These are phyloP conservation scores for Diglossa cyanea DNA, from an alignment of 2,797 vertebrate genomes.

Conservation along the genomic window DNA sequence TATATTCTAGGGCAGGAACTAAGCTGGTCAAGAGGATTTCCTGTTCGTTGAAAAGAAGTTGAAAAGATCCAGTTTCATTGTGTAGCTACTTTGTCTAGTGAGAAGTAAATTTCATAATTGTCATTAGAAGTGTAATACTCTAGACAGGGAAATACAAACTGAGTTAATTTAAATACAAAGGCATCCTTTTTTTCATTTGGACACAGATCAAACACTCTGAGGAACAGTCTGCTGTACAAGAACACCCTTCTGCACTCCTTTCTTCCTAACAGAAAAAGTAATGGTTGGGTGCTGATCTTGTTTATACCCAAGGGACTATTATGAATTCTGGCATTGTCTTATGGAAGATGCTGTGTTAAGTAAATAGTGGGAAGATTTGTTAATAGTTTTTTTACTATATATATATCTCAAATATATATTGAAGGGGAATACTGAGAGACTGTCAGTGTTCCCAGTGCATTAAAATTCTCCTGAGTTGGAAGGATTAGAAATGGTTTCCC, in stretches of 20 bases:
- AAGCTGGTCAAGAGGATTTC: neutral
- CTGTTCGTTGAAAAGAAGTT: neutral
- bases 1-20: neutral
- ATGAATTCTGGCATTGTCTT: neutral
- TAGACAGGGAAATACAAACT: neutral
- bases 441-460: neutral
- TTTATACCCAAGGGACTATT: neutral
- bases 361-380: neutral
- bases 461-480: neutral
- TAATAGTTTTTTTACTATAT: neutral
- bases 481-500: neutral
- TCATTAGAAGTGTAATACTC: neutral
- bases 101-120: neutral
- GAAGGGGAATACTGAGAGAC: neutral
- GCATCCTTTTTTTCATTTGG: neutral
- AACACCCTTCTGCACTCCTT: neutral
- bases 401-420: neutral
- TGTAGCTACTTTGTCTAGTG: neutral
- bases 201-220: neutral
- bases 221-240: neutral
- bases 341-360: neutral
- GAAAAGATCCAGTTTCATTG: neutral
- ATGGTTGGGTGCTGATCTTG: neutral
- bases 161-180: neutral
- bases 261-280: neutral